phyloP scores from a whole-genome alignment of 2,113 vertebrate genomes.

The Proterorhinus semilunaris region DNA sequence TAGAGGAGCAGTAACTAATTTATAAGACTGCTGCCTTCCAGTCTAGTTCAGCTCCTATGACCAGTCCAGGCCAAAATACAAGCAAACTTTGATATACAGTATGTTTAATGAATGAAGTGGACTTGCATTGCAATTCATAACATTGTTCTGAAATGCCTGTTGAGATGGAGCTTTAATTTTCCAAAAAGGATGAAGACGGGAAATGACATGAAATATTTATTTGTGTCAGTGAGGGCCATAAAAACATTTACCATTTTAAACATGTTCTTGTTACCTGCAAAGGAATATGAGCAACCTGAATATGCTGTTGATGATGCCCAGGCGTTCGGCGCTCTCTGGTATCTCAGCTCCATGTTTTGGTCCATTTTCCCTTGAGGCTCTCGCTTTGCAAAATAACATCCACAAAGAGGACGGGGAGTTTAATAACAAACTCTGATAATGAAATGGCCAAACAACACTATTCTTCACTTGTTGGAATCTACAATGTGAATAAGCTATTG shows the following conservation, averaged over 20 bases:
- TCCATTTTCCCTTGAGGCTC: slow-evolving; percentile 53
- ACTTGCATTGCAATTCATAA: not conserved
- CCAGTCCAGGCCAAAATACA: slow-evolving; percentile 11
- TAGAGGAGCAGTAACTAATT: slow-evolving; percentile 17
- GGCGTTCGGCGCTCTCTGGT: slow-evolving; percentile 38
- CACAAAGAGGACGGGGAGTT: slow-evolving; percentile 40
- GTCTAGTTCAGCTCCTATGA: slow-evolving; percentile 12
- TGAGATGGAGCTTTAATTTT: too few species aligned
- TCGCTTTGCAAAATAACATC: slow-evolving; percentile 49
- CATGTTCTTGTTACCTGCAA: not conserved
- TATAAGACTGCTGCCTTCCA: slow-evolving; percentile 14
- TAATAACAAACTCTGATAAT: slow-evolving; percentile 24
- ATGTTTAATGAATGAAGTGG: too few species aligned
- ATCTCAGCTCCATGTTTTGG: slow-evolving; percentile 53
- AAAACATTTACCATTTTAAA: not conserved
- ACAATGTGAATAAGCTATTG: not conserved
- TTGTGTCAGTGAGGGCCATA: too few species aligned
- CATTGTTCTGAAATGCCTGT: too few species aligned
- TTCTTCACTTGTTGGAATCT: slow-evolving; percentile 3
- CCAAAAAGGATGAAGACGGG: too few species aligned
- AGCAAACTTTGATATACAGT: not conserved
- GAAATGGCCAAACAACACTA: slow-evolving; percentile 20
- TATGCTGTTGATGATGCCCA: slow-evolving; percentile 25
- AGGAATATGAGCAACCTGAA: not conserved
- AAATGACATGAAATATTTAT: too few species aligned